A percentile compares a stretch with the other conserved stretches of the same genome.
Evolutionary conservation across 2,113 vertebrate genomes (phyloP).

Genomic region (Andinoacara biseriatus): DNA sequence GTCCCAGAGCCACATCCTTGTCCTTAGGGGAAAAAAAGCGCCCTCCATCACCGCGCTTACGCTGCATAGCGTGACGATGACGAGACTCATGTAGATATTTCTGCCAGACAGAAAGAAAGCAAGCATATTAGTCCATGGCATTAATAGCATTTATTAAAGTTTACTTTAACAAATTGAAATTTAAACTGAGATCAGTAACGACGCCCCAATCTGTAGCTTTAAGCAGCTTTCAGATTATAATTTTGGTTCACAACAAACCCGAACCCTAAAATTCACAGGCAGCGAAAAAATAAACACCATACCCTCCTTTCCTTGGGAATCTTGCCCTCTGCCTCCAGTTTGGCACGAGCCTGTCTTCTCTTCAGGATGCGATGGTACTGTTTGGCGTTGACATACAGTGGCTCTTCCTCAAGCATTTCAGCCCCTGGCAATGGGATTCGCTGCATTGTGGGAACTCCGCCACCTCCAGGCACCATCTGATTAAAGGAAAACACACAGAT

Average conservation of each 20-base stretch:
- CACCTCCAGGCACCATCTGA: constrained; percentile 96
- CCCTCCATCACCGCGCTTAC: constrained; percentile 94
- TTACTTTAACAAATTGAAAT: background rate
- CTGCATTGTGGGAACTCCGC: constrained; percentile 92
- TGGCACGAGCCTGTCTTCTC: constrained; percentile 93
- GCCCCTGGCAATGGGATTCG: constrained; percentile 96
- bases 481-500: constrained; percentile 1
- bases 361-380: constrained; percentile 99
- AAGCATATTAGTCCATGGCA: background rate
- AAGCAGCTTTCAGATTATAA: too few relatives aligned
- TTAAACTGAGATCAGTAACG: too few relatives aligned
- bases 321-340: constrained; percentile 97
- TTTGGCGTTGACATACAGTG: constrained; percentile 97
- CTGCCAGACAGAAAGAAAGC: constrained; percentile 65
- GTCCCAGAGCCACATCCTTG: constrained; percentile 86
- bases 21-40: constrained; percentile 98
- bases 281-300: constrained; percentile 21
- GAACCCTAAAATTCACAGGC: background rate
- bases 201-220: too few relatives aligned
- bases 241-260: background rate
- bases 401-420: constrained; percentile 98
- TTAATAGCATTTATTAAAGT: background rate
- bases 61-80: constrained; percentile 96
- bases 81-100: constrained; percentile 98
- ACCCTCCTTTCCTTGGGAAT: constrained; percentile 98